Evolutionary conservation across 2,113 vertebrate species (phyloP), one percentile per base, ranked within the genome.

Genomic region (Galeopterus variegatus): DNA sequence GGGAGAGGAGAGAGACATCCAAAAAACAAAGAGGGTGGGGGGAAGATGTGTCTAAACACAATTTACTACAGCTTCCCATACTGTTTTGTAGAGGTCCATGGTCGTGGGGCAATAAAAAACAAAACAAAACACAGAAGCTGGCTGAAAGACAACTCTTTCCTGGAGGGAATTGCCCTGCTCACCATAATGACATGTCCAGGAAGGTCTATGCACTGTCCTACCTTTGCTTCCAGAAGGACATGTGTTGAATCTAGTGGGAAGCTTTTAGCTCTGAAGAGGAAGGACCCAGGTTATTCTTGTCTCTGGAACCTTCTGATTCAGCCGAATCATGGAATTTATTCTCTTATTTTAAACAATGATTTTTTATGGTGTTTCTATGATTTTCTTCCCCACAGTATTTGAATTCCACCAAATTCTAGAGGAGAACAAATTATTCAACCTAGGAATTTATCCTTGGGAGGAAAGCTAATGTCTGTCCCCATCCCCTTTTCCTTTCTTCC

Each of bases 351-450:
- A 77, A 95, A 76, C 88, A 94, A 77, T 24, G 15, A 58, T 1
- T 58, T 92, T 67, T 90, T 18, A 77, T 31, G 33, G 12, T 12
- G 3, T 73, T 89, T 86, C 75, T 31, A 45, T 85, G 23, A 56
- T 80, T 82, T 90, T 48, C 79, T 6, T 18, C 26, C 64, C 13
- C 56, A 69, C 64, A 69, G 77, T 54, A 79, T 31, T 94, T 87
- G 36, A 94, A 64, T 85, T 48, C 33, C 28, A 91, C 45, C 89
- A 88, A 75, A 65, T 64, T 88, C 50, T 84, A 82, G 72, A 64
- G 21, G 93, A 80, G 17, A 94, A 65, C 2, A 18, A 28, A 54
- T 48, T 93, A 88, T 75, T 97, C 50, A 85, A 80, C 64, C 26
- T 84, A 80, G 52, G 52, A 83, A 88, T 83, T 36, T 89, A 26